Base-by-base conservation (phyloP, 1,140 invertebrate species). In the Metopolophium dirhodum region DNA sequence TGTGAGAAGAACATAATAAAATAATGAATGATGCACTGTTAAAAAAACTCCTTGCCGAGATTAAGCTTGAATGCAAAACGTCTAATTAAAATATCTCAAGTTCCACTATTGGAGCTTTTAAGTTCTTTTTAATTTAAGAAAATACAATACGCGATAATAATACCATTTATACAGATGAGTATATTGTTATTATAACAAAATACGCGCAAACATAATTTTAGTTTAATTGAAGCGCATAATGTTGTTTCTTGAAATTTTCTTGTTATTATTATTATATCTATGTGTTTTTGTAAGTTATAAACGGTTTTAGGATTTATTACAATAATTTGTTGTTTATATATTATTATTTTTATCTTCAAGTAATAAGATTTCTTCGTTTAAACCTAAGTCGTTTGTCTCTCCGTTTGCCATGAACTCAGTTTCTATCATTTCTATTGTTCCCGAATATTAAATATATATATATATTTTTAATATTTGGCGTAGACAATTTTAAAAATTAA, bases 271-370 rank as follows among this genome's bases (percentile, higher is more conserved):
- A 49, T n/a, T 49, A 87, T 54, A 57, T 41, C 23, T 41, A 1
- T 23, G 51, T 23, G 87, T 87, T 87, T 88, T n/a, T 35, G 47
- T 90, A 54, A 90, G 35, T 90, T 54, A 57, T 57, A 57, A 90
- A 90, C 35, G 35, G 22, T 57, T 88, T 88, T 49, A 30, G n/a
- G 86, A 49, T 51, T 88, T 51, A n/a, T 88, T 41, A 22, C n/a
- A 89, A 54, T 20, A 37, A 54, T 26, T 57, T 90, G 49, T 57
- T 57, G 37, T 57, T 88, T 88, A 51, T 88, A 30, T 51, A 51
- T 88, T 51, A 35, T 51, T 51, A 22, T 88, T 88, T 88, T 88
- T 88, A 51, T 51, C n/a, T 88, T 23, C 86, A 18, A 49, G 47
- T 51, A 35, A 51, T 35, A 88, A 51, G 47, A n/a, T 88, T 86